Evolutionary conservation across 2,113 vertebrate genomes (phyloP).

Genomic region (Callospermophilus lateralis): DNA sequence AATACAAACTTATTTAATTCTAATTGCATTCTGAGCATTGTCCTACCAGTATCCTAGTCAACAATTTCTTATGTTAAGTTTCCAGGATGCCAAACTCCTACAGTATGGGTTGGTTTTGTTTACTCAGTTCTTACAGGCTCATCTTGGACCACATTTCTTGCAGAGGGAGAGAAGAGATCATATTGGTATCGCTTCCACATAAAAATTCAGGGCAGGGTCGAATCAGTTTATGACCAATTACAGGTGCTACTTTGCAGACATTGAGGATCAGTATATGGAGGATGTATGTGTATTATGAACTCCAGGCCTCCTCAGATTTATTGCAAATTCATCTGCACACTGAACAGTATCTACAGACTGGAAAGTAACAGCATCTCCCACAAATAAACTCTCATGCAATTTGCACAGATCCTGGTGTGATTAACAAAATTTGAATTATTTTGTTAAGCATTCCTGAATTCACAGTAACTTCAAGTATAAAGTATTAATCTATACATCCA

Average conservation of each 20-base stretch:
- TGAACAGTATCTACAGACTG: neutral
- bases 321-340: neutral
- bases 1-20: constrained; percentile 33
- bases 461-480: neutral
- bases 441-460: neutral
- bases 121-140: neutral
- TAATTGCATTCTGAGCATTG: neutral
- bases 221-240: neutral
- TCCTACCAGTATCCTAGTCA: neutral
- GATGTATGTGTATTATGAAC: neutral
- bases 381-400: neutral
- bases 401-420: neutral
- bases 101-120: constrained; percentile 25
- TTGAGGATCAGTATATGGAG: neutral
- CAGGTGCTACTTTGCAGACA: neutral
- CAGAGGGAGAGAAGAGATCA: neutral
- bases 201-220: neutral
- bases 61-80: constrained; percentile 50
- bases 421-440: constrained; percentile 10
- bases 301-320: neutral
- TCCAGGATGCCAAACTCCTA: neutral
- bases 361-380: neutral
- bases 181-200: neutral
- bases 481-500: neutral
- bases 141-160: neutral